Evolutionary conservation across 1,140 invertebrate genomes (phyloP).

Genomic region (Saccostrea cuccullata): DNA sequence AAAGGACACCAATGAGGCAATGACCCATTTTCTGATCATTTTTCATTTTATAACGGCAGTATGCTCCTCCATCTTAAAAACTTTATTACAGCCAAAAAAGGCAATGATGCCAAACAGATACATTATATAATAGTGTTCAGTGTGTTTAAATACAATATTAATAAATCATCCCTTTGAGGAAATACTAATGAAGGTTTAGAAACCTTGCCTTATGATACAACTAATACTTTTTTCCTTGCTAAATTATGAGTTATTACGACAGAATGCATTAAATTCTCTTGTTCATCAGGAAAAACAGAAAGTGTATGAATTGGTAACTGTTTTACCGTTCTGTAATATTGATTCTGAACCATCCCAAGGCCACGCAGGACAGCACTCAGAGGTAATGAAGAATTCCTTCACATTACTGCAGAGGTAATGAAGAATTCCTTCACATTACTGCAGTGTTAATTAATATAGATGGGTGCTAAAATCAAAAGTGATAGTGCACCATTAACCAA

Average conservation of each 20-base stretch:
- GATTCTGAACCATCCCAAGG: not conserved
- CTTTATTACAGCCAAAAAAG: too few relatives aligned
- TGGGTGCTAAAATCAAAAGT: conserved; percentile 16
- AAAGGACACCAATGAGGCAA: too few relatives aligned
- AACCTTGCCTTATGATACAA: not conserved
- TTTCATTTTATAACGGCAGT: too few relatives aligned
- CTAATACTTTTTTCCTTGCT: not conserved
- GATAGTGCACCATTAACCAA: not conserved
- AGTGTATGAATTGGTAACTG: not conserved
- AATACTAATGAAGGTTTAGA: too few relatives aligned
- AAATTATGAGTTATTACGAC: not conserved
- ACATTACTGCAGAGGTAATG: not conserved
- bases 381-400: conserved; percentile 23
- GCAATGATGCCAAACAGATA: too few relatives aligned
- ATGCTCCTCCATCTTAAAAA: too few relatives aligned
- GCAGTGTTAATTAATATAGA: conserved; percentile 3
- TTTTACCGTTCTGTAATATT: not conserved
- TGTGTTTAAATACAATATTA: too few relatives aligned
- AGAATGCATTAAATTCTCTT: not conserved
- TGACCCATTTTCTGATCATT: too few relatives aligned
- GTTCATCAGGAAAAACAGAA: not conserved
- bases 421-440: conserved; percentile 11
- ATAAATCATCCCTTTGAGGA: too few relatives aligned
- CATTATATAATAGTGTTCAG: too few relatives aligned
- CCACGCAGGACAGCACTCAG: not conserved